Conservation (phyloP, 1,140 invertebrate species). For the Papilio polyxenes region DNA sequence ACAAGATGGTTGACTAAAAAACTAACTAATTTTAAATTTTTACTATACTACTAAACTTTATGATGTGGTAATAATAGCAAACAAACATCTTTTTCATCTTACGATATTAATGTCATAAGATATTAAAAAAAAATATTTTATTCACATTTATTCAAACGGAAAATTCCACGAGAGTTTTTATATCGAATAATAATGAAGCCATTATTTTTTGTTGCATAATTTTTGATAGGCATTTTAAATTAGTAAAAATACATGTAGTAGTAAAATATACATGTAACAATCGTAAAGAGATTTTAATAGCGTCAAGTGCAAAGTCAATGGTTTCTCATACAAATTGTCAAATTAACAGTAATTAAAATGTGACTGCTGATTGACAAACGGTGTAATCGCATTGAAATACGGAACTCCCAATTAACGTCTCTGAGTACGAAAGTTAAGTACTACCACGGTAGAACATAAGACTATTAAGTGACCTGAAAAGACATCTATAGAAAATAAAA, state of each 20-base stretch:
- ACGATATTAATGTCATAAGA: not conserved
- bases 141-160: not conserved
- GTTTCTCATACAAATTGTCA: no score
- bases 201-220: no score
- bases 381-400: no score
- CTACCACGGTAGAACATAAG: not conserved
- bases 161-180: not conserved
- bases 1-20: no score
- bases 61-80: slow-evolving; percentile 33
- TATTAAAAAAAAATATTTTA: not conserved
- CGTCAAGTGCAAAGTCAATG: not conserved
- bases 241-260: no score
- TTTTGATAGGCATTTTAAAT: no score
- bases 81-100: not conserved
- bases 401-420: not conserved
- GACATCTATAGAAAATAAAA: slow-evolving; percentile 5
- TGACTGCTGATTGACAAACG: no score
- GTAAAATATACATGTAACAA: no score
- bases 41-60: slow-evolving; percentile 11
- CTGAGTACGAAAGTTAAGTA: not conserved
- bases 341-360: no score
- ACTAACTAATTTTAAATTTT: not conserved
- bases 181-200: not conserved
- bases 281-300: not conserved
- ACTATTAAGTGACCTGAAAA: slow-evolving; percentile 19